Conservation (phyloP, 2,113 vertebrate species). For the Thryonomys swinderianus region DNA sequence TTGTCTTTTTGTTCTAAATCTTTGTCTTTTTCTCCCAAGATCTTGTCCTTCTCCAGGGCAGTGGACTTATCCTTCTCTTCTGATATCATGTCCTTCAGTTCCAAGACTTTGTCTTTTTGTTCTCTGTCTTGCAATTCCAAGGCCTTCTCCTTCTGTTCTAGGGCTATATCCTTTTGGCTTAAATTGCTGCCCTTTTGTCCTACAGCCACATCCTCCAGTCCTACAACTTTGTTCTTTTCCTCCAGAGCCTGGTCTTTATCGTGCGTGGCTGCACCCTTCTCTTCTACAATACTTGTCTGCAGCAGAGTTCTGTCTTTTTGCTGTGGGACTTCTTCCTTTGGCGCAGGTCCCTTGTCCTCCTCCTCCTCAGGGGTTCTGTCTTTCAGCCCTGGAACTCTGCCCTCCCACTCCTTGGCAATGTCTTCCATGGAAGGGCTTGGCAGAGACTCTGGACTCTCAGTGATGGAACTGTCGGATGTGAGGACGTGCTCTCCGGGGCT, state of each 20-base stretch:
- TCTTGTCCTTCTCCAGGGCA: slow-evolving; percentile 30
- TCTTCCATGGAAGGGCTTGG: slow-evolving; percentile 68
- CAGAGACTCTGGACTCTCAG: slow-evolving; percentile 70
- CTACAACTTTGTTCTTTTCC: not conserved
- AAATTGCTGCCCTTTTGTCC: not conserved
- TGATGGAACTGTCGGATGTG: slow-evolving; percentile 66
- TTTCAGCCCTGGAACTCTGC: slow-evolving; percentile 31
- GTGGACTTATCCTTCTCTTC: not conserved
- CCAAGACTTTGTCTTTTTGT: not conserved
- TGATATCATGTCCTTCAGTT: not conserved
- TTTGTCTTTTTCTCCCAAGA: slow-evolving; percentile 24
- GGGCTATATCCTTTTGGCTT: not conserved
- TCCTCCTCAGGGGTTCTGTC: slow-evolving; percentile 54
- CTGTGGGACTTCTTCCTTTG: not conserved
- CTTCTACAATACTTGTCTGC: not conserved
- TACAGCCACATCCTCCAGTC: not conserved
- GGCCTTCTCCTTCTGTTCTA: slow-evolving; percentile 44
- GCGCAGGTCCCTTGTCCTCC: slow-evolving; percentile 4
- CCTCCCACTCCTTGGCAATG: slow-evolving; percentile 67
- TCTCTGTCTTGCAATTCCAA: slow-evolving; percentile 40
- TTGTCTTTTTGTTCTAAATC: slow-evolving; percentile 30
- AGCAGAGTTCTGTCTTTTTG: slow-evolving; percentile 43
- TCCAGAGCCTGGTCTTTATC: slow-evolving; percentile 40
- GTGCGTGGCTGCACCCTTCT: not conserved
- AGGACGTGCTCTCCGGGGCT: slow-evolving; percentile 54